Base-by-base conservation (phyloP, 2,797 vertebrate genomes). In the Melanotaenia parkinsoni region DNA sequence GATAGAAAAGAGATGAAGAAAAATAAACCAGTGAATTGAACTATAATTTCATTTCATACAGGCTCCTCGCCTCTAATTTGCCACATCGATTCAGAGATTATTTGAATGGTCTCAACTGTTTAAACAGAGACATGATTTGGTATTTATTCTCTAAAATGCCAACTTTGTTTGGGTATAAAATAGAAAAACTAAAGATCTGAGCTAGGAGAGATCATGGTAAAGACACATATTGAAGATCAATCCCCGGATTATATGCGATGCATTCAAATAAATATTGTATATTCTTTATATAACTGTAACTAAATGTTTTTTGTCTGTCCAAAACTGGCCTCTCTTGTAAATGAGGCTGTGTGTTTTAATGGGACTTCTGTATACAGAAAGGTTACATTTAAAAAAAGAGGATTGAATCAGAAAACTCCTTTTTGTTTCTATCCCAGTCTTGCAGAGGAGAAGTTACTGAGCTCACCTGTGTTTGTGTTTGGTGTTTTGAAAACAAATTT, bases 1-100 rank as follows among this genome's bases (percentile, higher is more conserved):
- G 63, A 59, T 57, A 51, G 63, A 51, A 32, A 24, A 51, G 40
- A 68, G 40, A 58, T 12, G 7, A 50, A 58, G 14, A 9, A 56
- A 62, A 72, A 66, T 20, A 18, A 58, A n/a, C 32, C 20, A 30
- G 54, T 37, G 30, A 11, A 58, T 58, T 38, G 32, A 54, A 32
- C 38, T 30, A 47, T 16, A 58, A 32, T 12, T 38, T 63, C 54
- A 30, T 20, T 4, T 62, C 47, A 30, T 24, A 26, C n/a, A 20
- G 22, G 8, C 10, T 62, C 54, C 51, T 30, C 18, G 13, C 26
- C n/a, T 13, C 1, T 40, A 9, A 43, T 43, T 50, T 45, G 5
- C 54, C 22, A 26, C 47, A 40, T 20, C n/a, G 35, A 14, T 69
- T 20, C 16, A 28, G 20, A 20, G 20, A 22, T 20, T 9, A 24